Conservation (phyloP, 2,113 vertebrate species). For the Naja naja region DNA sequence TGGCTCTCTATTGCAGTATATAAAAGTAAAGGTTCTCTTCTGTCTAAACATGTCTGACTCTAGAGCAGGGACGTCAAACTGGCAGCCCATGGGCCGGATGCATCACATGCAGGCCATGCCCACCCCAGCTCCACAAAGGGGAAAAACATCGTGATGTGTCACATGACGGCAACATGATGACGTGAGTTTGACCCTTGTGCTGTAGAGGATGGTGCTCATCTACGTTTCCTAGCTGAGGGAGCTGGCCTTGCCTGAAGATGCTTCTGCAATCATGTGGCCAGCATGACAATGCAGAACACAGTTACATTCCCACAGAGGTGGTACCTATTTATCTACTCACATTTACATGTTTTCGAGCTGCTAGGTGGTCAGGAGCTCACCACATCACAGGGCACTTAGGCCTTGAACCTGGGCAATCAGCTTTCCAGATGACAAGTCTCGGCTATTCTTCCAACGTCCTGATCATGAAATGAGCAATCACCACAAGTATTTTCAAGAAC, state of each 20-base stretch:
- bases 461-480: too few relatives aligned
- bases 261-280: not conserved
- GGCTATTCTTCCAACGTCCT: too few relatives aligned
- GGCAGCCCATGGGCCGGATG: too few relatives aligned
- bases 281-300: not conserved
- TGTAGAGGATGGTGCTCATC: not conserved
- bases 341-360: not conserved
- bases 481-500: too few relatives aligned
- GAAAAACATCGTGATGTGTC: too few relatives aligned
- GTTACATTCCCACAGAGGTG: not conserved
- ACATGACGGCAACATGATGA: too few relatives aligned
- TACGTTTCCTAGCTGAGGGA: not conserved
- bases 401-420: not conserved
- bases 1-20: too few relatives aligned
- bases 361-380: not conserved
- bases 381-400: not conserved
- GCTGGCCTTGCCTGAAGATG: not conserved
- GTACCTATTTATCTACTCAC: not conserved
- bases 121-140: too few relatives aligned
- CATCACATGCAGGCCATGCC: too few relatives aligned
- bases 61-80: not conserved
- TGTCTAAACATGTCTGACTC: not conserved
- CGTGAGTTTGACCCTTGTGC: too few relatives aligned
- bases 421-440: not conserved
- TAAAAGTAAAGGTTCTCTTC: not conserved